Evolutionary conservation across 2,888 invertebrate genomes (phyloP).

Genomic region (Drosophila atripex): DNA sequence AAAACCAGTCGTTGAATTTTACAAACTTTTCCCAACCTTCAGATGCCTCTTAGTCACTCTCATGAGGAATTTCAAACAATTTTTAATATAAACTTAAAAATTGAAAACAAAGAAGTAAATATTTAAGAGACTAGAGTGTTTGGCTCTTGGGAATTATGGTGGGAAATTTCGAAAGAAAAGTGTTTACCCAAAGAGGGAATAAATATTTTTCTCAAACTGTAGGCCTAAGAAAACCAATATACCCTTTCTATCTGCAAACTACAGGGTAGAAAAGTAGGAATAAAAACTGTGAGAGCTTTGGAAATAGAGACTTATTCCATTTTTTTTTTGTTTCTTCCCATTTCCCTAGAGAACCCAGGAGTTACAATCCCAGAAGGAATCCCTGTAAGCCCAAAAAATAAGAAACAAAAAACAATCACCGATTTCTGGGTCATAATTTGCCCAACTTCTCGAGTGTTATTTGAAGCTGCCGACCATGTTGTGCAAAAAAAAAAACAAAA

Average conservation of each 20-base stretch:
- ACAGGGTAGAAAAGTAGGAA: neutral
- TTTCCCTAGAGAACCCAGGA: slow-evolving; percentile 11
- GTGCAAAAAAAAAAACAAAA: no score
- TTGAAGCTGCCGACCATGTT: slow-evolving; percentile 63
- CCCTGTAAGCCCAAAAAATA: slow-evolving; percentile 22
- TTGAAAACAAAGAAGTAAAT: no score
- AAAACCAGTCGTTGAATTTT: slow-evolving; percentile 13
- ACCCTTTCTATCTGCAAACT: neutral
- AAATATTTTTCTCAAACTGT: no score
- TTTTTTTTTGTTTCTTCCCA: neutral
- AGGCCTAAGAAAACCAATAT: neutral
- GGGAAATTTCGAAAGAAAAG: neutral
- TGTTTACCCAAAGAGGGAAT: no score
- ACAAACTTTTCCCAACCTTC: neutral
- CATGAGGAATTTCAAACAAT: neutral
- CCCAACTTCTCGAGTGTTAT: slow-evolving; percentile 66
- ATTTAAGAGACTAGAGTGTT: neutral
- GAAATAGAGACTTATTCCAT: neutral
- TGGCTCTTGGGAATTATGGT: neutral
- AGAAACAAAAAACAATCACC: slow-evolving; percentile 32
- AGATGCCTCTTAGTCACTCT: slow-evolving; percentile 5
- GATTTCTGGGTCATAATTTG: slow-evolving; percentile 77
- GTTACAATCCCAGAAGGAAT: neutral
- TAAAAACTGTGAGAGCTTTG: slow-evolving; percentile 3
- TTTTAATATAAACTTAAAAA: no score